Base-by-base conservation (phyloP, 2,797 vertebrate genomes). In the Myioborus miniatus region DNA sequence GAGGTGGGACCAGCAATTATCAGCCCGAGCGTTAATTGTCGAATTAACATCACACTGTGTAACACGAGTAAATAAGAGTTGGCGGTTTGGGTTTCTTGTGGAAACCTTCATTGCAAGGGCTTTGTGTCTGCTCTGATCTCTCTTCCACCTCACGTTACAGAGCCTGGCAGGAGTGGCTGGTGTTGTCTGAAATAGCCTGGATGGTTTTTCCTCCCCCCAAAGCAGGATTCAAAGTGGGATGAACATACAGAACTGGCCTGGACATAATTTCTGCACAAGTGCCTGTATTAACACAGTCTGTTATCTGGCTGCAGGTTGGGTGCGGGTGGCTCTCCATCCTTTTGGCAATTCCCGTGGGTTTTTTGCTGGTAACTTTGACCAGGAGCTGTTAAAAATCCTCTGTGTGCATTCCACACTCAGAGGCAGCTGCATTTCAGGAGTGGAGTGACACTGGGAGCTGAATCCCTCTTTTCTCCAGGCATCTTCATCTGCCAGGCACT, bases 1-100 rank as follows among this genome's bases (percentile, higher is more conserved):
- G 91, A 93, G 90, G 87, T 87, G 77, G 87, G 82, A 78, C 59
- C 64, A 37, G 52, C 77, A 83, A 84, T 94, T 93, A 81, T 74
- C 95, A 91, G 67, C 52, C 71, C 13, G 23, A 64, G 43, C 60
- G 41, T 65, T 91, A 53, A 69, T 93, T 92, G 69, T 63, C 64
- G 7, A 92, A 92, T 95, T 94, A 96, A 83, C 86, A 46, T 92
- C 90, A 60, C 77, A 46, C 67, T 20, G 30, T 32, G 76, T 79
- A 58, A 56, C 32, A 23, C 2, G 1, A 71, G 89, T 81, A 83
- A 92, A 94, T 76, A 82, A 78, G 84, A 70, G 65, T 22, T n/a
- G 7, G 43, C 69, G 32, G 72, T 83, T 80, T 64, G 52, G 19
- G 59, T 67, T 88, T 56, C 70, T 69, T 36, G 67, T 9, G 27